Conservation (phyloP, 1,140 invertebrate species). For the Tetramorium simillimum region DNA sequence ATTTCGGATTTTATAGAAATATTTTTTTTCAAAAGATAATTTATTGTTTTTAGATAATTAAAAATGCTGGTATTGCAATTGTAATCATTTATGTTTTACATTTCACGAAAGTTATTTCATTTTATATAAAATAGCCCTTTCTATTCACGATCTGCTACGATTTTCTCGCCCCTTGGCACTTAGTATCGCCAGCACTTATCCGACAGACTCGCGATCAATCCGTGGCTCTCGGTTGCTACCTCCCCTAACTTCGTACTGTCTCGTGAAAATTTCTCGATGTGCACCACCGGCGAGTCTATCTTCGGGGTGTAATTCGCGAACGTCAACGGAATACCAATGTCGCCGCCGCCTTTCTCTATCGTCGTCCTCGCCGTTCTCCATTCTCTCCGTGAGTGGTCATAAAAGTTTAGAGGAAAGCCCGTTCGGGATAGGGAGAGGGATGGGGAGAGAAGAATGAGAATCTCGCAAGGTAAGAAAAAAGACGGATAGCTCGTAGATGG, state of each 20-base stretch:
- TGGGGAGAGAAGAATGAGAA: background rate
- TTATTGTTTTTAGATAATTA: background rate
- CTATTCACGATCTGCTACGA: background rate
- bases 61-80: background rate
- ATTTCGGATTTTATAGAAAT: background rate
- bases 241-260: slow-evolving; percentile 72
- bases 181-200: slow-evolving; percentile 31
- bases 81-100: background rate
- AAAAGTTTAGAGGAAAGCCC: slow-evolving; percentile 55
- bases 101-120: background rate
- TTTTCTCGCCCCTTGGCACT: background rate
- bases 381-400: slow-evolving; percentile 53
- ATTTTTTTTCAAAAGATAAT: background rate
- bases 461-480: slow-evolving; percentile 55
- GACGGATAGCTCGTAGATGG: slow-evolving; percentile 64
- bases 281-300: slow-evolving; percentile 29
- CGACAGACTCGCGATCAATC: slow-evolving; percentile 64
- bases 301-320: slow-evolving; percentile 72
- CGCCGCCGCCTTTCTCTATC: slow-evolving; percentile 66
- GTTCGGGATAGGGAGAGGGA: background rate
- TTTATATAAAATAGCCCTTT: background rate
- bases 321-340: slow-evolving; percentile 78
- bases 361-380: slow-evolving; percentile 37
- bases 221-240: slow-evolving; percentile 58
- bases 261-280: slow-evolving; percentile 56